Evolutionary conservation across 2,888 invertebrate species (phyloP), one percentile per base, ranked within the genome.

Genomic region (Palloptera scutellata): DNA sequence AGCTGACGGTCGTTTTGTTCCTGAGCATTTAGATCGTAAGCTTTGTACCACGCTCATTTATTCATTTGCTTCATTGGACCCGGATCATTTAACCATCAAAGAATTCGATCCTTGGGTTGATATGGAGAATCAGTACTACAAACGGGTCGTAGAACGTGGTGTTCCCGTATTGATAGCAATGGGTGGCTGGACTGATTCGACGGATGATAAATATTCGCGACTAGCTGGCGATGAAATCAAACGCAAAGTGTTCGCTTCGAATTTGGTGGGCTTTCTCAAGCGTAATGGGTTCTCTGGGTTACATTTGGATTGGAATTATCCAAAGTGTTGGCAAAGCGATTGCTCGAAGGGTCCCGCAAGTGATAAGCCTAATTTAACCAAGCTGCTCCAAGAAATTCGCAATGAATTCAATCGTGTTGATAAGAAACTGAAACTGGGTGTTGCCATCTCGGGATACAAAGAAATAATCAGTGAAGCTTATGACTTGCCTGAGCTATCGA

Each of bases 131-230:
- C 94, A 91, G 83, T 88, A 94, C 61, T 96, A 95, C 80, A 89
- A 91, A 75, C 87, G 96, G 72, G 88, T 93, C 1, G 91, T 93
- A 0, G 88, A 91, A 0, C 85, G 93, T 15, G 87, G 87, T 66
- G 88, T 89, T 73, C 85, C 85, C 0, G 91, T 94, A 0, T 83
- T 95, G 8, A 85, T 97, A 42, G 95, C 94, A 1, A 83, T 97
- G 64, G 97, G 97, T n/a, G 97, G 97, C 1, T 97, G 97, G 97
- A 95, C 95, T 0, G 96, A 97, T 83, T 96, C 95, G 0, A 89
- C 91, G 0, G 94, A 94, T 0, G 92, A 94, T 78, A 95, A 95
- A 81, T 95, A 95, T 79, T 94, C 94, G 0, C 88, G 91, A 13
- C 83, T 96, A 40, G 93, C 94, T 0, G 89, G 90, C 53, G 90